phyloP scores from a whole-genome alignment of 37 sponge, comb jelly and placozoan genomes.

The Ephydatia muelleri region DNA sequence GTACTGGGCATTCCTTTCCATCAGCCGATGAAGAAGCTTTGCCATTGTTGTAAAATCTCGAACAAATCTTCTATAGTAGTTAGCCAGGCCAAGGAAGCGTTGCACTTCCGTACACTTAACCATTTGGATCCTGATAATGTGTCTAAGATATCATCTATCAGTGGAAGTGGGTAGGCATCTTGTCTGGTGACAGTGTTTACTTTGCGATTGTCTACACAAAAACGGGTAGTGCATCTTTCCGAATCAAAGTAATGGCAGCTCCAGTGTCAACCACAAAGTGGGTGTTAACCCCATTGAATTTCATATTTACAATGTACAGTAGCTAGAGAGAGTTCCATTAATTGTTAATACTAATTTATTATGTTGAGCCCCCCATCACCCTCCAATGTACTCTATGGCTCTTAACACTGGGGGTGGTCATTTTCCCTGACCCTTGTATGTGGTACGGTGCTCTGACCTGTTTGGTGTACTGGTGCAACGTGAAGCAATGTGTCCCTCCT shows the following conservation, averaged over 20 bases:
- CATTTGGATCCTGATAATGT: too few relatives aligned
- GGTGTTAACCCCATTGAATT: background rate
- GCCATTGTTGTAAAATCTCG: too few relatives aligned
- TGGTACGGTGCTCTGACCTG: background rate
- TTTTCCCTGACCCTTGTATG: constrained; percentile 1
- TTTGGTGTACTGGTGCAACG: background rate
- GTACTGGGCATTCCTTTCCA: too few relatives aligned
- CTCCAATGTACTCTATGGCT: background rate
- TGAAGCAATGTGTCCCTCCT: constrained; percentile 1
- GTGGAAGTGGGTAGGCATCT: too few relatives aligned
- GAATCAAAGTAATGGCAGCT: background rate
- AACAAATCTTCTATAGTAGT: too few relatives aligned
- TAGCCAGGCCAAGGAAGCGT: too few relatives aligned
- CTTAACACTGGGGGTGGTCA: background rate
- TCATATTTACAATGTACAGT: background rate
- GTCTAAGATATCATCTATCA: too few relatives aligned
- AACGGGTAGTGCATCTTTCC: too few relatives aligned
- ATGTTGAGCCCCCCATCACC: background rate
- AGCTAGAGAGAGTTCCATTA: background rate
- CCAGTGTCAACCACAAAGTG: constrained; percentile 1
- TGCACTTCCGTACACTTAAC: too few relatives aligned
- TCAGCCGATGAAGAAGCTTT: too few relatives aligned
- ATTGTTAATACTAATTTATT: background rate
- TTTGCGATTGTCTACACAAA: too few relatives aligned
- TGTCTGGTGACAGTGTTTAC: too few relatives aligned